Percentiles rank a stretch among this genome's conserved stretches.
phyloP scores from a whole-genome alignment of 2,797 vertebrate genomes.

The Sebastes vulpes region DNA sequence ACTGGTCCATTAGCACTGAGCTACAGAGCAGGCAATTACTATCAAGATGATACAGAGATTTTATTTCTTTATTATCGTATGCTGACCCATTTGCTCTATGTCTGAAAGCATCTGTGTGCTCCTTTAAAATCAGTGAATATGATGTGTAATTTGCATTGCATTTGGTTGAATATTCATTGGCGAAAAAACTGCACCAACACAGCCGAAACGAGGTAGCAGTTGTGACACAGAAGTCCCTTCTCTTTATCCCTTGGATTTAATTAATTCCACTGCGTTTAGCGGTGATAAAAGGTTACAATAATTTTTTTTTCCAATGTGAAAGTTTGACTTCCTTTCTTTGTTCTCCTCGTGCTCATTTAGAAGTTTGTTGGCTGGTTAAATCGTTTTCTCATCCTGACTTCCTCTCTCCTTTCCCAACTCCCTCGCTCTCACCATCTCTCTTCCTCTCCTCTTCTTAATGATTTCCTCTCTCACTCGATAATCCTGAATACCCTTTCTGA shows the following conservation, averaged over 20 bases:
- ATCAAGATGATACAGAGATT: neutral
- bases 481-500: constrained; percentile 63
- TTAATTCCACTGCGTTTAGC: neutral
- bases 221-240: neutral
- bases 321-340: constrained; percentile 26
- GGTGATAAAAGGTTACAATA: neutral
- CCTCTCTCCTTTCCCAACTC: constrained; percentile 34
- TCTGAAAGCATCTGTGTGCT: neutral
- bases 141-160: neutral
- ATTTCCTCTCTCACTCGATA: constrained; percentile 64
- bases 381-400: constrained; percentile 34
- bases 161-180: neutral
- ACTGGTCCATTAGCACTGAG: neutral
- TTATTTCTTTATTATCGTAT: neutral
- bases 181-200: neutral
- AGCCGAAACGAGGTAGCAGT: neutral
- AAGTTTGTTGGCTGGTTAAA: constrained; percentile 25
- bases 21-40: neutral
- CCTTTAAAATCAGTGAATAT: neutral
- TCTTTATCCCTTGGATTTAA: neutral
- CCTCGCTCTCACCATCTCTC: constrained; percentile 11
- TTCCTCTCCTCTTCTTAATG: constrained; percentile 52
- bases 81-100: neutral
- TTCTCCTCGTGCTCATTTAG: constrained; percentile 25
- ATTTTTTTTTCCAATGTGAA: neutral